Conservation (phyloP, 2,113 vertebrate species). For the Xenopus laevis region DNA sequence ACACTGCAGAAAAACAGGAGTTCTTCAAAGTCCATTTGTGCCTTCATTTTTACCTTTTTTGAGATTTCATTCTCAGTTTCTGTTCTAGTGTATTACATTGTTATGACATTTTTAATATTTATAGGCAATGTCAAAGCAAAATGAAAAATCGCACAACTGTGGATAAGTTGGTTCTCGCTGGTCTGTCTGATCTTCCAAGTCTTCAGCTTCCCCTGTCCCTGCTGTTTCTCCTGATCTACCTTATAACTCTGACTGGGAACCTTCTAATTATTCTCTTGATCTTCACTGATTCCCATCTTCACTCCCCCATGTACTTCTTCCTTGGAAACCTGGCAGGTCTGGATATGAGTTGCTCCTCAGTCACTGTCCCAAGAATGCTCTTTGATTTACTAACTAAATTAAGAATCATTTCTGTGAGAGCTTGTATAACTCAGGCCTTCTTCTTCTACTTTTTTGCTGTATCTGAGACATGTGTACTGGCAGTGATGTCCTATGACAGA, state of each 20-base stretch:
- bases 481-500: conserved; percentile 48
- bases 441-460: conserved; percentile 32
- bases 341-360: conserved; percentile 29
- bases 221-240: conserved; percentile 17
- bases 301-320: conserved; percentile 44
- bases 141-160: conserved; percentile 16
- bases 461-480: conserved; percentile 39
- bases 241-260: conserved; percentile 14
- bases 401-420: conserved; percentile 44
- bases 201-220: conserved; percentile 15
- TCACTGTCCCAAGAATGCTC: conserved; percentile 30
- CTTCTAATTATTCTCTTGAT: conserved; percentile 24
- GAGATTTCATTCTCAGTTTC: no score
- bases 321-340: conserved; percentile 32
- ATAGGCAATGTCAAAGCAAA: neutral
- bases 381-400: neutral
- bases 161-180: conserved; percentile 8
- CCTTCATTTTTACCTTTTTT: no score
- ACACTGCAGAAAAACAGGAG: no score
- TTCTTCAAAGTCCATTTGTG: no score
- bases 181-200: neutral
- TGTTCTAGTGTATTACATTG: no score
- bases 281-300: neutral
- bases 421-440: conserved; percentile 32
- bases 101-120: no score